These are phyloP conservation scores for Phalera bucephala DNA, from an alignment of 2,888 invertebrate species.

Conservation along the genomic window DNA sequence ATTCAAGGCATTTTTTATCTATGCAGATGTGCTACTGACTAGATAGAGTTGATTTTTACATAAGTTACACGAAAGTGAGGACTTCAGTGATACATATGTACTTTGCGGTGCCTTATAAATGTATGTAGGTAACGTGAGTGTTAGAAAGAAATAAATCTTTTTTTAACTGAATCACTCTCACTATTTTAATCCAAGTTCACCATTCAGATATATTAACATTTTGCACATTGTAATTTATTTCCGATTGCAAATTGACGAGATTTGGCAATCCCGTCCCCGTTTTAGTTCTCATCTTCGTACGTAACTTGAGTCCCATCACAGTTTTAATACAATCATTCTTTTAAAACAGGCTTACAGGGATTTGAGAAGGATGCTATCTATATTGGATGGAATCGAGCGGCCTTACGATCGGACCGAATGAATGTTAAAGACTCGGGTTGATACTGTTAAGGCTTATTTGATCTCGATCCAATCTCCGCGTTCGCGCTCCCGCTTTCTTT, in stretches of 20 bases:
- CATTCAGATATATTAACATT: no score
- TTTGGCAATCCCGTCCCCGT: slow-evolving; percentile 19
- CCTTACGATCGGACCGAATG: slow-evolving; percentile 27
- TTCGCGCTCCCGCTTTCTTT: slow-evolving; percentile 19
- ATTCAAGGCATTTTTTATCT: no score
- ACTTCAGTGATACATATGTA: no score
- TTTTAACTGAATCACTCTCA: no score
- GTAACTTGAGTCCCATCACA: slow-evolving; percentile 5
- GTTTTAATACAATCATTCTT: slow-evolving; percentile 22
- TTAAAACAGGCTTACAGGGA: slow-evolving; percentile 28
- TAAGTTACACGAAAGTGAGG: no score
- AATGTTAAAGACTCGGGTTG: slow-evolving; percentile 30
- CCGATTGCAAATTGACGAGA: slow-evolving; percentile 5
- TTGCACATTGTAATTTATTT: slow-evolving; percentile 30
- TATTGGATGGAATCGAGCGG: slow-evolving; percentile 26
- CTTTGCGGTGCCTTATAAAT: no score
- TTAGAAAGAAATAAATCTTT: no score
- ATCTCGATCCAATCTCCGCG: slow-evolving; percentile 28
- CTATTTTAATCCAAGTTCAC: no score
- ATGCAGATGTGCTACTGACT: no score
- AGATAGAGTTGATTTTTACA: no score
- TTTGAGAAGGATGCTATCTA: slow-evolving; percentile 28
- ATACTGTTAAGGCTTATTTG: slow-evolving; percentile 33
- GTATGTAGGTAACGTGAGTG: no score
- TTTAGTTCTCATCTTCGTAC: slow-evolving; percentile 22